Evolutionary conservation across 2,113 vertebrate species (phyloP).

Genomic region (Scortum barcoo): DNA sequence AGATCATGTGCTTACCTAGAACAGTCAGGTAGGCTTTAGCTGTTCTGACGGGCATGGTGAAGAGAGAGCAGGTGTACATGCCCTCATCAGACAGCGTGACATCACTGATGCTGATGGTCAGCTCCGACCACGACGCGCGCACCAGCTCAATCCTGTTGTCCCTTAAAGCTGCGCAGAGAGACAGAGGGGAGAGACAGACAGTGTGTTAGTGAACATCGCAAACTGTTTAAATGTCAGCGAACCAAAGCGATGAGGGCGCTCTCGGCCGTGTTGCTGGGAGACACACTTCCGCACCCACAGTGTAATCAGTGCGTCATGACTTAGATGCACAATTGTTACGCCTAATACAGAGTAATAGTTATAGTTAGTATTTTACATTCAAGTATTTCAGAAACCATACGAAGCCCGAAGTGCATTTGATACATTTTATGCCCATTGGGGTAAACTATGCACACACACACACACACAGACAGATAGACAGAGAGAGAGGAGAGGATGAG

Average conservation of each 20-base stretch:
- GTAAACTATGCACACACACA: neutral
- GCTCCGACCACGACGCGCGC: constrained; percentile 92
- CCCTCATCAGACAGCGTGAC: constrained; percentile 94
- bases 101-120: constrained; percentile 97
- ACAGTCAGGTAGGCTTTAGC: constrained; percentile 98
- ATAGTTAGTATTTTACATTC: neutral
- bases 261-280: neutral
- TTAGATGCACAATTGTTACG: neutral
- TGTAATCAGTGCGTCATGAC: too few species aligned
- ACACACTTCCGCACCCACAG: too few species aligned
- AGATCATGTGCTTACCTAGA: constrained; percentile 88
- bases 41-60: constrained; percentile 98
- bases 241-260: neutral
- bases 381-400: neutral
- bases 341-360: neutral
- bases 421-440: neutral
- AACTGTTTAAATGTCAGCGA: neutral
- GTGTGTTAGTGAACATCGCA: neutral
- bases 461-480: neutral
- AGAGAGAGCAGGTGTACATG: constrained; percentile 97
- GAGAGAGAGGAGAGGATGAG: too few species aligned
- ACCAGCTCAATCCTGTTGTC: constrained; percentile 98
- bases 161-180: constrained; percentile 88
- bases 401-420: neutral
- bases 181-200: constrained; percentile 27